These are phyloP conservation scores for Orthonyx spaldingii DNA, from an alignment of 2,113 vertebrate genomes.

Conservation along the genomic window DNA sequence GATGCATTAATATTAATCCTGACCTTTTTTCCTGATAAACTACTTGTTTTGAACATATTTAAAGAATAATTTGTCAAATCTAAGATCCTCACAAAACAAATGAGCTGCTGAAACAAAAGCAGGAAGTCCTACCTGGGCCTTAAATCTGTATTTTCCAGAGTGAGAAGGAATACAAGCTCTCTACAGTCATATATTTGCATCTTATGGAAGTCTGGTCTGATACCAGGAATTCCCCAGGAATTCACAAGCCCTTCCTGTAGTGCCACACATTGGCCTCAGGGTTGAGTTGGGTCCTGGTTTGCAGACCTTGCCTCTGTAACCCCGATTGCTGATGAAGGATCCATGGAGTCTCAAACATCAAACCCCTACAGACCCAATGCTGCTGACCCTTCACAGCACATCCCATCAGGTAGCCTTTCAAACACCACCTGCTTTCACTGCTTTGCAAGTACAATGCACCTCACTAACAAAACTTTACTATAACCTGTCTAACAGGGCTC, in stretches of 20 bases:
- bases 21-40: background rate
- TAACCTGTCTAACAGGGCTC: background rate
- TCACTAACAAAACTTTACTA: background rate
- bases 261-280: rapidly evolving
- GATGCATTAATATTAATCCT: background rate
- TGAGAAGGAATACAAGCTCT: background rate
- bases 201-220: background rate
- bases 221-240: background rate
- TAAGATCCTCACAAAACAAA: background rate
- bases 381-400: background rate
- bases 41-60: background rate
- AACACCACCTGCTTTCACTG: background rate
- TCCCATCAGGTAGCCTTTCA: background rate
- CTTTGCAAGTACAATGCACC: rapidly evolving
- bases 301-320: background rate
- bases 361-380: background rate
- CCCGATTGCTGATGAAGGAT: background rate
- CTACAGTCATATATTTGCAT: background rate
- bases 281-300: background rate
- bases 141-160: background rate
- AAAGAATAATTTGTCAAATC: background rate
- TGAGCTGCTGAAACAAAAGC: background rate
- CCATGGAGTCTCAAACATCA: background rate
- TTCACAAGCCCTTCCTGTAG: background rate
- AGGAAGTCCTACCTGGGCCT: background rate